Evolutionary conservation across 2,797 vertebrate species (phyloP).

Genomic region (Bradypodion ventrale): DNA sequence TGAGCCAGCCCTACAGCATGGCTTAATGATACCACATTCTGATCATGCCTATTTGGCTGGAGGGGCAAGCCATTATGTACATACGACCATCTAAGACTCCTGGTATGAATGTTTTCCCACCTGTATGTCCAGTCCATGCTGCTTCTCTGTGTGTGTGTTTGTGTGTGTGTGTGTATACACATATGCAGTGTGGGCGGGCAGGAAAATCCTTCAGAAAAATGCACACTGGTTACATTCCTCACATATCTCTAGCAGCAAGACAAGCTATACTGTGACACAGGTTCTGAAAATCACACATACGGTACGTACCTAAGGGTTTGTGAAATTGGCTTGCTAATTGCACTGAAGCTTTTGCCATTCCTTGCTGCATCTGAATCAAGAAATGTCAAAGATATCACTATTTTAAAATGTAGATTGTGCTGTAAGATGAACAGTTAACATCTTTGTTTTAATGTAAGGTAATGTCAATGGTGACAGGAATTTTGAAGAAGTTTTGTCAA

Average conservation of each 20-base stretch:
- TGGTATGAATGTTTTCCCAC: not conserved
- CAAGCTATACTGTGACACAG: too few relatives aligned
- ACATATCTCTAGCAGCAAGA: too few relatives aligned
- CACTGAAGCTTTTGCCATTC: rapidly evolving
- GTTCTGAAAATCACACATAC: too few relatives aligned
- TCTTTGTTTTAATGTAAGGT: not conserved
- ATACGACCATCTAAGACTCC: not conserved
- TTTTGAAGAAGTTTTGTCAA: rapidly evolving
- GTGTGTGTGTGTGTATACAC: too few relatives aligned
- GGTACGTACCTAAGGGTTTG: not conserved
- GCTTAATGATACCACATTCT: too few relatives aligned
- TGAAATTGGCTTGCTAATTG: not conserved
- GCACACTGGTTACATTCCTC: too few relatives aligned
- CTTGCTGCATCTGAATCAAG: not conserved
- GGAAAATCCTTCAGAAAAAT: too few relatives aligned
- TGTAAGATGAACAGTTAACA: not conserved
- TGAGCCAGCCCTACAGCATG: not conserved
- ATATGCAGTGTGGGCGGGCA: too few relatives aligned
- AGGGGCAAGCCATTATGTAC: not conserved
- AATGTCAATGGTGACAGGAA: not conserved
- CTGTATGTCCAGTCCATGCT: not conserved
- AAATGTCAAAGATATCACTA: not conserved
- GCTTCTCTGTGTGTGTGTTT: not conserved
- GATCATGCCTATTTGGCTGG: not conserved
- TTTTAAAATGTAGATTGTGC: not conserved